Base-by-base conservation (phyloP, 2,113 vertebrate genomes). In the Gymnorhina tibicen region DNA sequence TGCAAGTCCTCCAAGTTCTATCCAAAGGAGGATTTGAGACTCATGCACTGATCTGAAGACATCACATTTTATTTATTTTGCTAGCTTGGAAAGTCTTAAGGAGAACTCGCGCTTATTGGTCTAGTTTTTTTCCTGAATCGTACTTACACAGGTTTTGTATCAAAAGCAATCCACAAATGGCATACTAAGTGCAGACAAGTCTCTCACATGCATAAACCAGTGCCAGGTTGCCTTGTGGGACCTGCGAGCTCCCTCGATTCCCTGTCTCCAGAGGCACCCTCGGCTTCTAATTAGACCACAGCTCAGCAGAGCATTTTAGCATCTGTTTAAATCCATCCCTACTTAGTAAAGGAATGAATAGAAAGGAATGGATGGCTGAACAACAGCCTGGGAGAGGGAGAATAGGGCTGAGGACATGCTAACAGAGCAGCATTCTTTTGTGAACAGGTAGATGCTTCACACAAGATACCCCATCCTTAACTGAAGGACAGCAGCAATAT, bases 291-390 rank as follows among this genome's bases (percentile, higher is more conserved):
- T 94, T 92, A 96, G 93, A 93, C 92, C 90, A 77, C 73, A 96
- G 92, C 73, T 90, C 96, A 94, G 90, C 68, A 93, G 80, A 93
- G 83, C 80, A 95, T 94, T 96, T 96, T 86, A 96, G 69, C 95
- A 96, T 94, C 83, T 92, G 64, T 67, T 93, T 94, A 96, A 95
- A 96, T 89, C 68, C 95, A 89, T 85, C 92, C 68, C 83, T 93
- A 39, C 89, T 89, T 93, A 89, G 88, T 77, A 96, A 95, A 94
- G 88, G 92, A 92, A 94, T 95, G 64, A 96, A 93, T 44, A 89
- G 88, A 78, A 91, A 92, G 64, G 64, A 70, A 80, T 32, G 82
- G 93, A 66, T 66, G 63, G 74, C 39, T 84, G 79, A 95, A 20
- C 59, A 63, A 75, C 37, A 84, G 79, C 68, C 68, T 37, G 62